Conservation (phyloP, 2,888 invertebrate genomes). For the Norana najaformis region DNA sequence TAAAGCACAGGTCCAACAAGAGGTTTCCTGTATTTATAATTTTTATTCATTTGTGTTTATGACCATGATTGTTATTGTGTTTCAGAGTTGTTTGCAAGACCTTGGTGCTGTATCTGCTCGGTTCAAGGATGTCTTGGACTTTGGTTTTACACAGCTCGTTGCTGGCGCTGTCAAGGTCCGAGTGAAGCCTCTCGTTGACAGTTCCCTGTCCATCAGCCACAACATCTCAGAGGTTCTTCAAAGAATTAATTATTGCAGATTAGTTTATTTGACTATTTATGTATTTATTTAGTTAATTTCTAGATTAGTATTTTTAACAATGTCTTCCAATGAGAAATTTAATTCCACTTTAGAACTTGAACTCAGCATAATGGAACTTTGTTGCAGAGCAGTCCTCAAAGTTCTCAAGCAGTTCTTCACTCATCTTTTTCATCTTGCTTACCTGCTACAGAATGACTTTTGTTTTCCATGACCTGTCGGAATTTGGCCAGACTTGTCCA, state of each 20-base stretch:
- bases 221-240: constrained; percentile 75
- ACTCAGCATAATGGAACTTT: background rate
- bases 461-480: background rate
- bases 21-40: background rate
- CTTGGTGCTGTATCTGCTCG: constrained; percentile 54
- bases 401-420: background rate
- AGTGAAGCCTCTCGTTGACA: constrained; percentile 81
- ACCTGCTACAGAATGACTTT: background rate
- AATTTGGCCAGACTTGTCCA: background rate
- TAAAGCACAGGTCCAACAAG: background rate
- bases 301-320: too few relatives aligned
- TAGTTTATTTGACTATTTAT: background rate
- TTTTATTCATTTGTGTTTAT: background rate
- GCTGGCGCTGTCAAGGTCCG: constrained; percentile 81
- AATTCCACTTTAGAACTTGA: background rate
- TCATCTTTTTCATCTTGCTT: background rate
- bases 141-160: constrained; percentile 78
- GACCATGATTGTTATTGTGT: constrained; percentile 29
- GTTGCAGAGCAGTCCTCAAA: background rate
- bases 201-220: constrained; percentile 77
- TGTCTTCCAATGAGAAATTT: too few relatives aligned
- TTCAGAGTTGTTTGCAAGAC: constrained; percentile 63
- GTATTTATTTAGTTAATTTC: background rate
- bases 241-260: background rate
- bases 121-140: constrained; percentile 69